Percentiles rank a stretch among this genome's conserved stretches.
Conservation (phyloP, 1,140 invertebrate genomes). For the Brachionus calyciflorus region DNA sequence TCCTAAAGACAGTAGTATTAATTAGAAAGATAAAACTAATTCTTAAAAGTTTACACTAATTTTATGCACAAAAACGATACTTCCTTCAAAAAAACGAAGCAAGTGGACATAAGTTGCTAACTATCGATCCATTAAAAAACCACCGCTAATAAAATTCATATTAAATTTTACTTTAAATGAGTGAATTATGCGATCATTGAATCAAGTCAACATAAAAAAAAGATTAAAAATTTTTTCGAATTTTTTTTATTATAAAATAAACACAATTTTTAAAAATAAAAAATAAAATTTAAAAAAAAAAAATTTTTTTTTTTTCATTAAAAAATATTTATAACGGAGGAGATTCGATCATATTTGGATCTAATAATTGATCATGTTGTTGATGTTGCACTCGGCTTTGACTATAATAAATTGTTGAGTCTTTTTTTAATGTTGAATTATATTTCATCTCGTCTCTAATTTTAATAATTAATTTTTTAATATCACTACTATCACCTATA, state of each 20-base stretch:
- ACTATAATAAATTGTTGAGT: neutral
- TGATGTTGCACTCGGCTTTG: neutral
- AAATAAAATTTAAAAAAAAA: neutral
- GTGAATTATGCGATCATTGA: too few relatives aligned
- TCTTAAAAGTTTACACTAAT: too few relatives aligned
- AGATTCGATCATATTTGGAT: constrained; percentile 30
- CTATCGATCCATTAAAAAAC: too few relatives aligned
- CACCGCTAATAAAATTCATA: too few relatives aligned
- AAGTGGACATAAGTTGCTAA: too few relatives aligned
- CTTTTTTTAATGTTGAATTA: neutral
- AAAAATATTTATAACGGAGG: constrained; percentile 43
- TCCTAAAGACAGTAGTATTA: too few relatives aligned
- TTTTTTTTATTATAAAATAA: neutral
- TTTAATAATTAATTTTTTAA: constrained; percentile 31
- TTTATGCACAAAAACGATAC: too few relatives aligned
- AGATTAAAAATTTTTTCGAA: too few relatives aligned
- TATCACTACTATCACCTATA: neutral
- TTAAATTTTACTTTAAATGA: too few relatives aligned
- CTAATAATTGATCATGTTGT: neutral
- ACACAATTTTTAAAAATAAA: constrained; percentile 4
- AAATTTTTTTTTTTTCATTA: neutral
- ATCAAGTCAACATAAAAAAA: too few relatives aligned
- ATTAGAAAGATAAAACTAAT: too few relatives aligned
- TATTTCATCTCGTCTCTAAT: neutral
- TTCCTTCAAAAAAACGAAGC: too few relatives aligned